Evolutionary conservation across 2,888 invertebrate genomes (phyloP), one percentile per base, ranked within the genome.

Genomic region (Sesia apiformis): DNA sequence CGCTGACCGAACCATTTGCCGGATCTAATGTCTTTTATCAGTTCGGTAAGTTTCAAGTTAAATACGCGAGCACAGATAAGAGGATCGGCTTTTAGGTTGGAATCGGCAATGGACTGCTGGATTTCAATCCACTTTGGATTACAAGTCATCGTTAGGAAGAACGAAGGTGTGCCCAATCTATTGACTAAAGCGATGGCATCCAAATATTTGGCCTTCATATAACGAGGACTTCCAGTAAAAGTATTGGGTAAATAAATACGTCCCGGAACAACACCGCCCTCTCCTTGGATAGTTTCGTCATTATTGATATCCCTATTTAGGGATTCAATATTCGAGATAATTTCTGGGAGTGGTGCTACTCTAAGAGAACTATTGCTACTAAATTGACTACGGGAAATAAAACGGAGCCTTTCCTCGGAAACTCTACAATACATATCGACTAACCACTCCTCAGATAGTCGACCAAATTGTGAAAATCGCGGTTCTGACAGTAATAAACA

Each of bases 371-470:
- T 43, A 43, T 6, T n/a, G 7, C 7, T 3, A 6, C 43, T 43
- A 43, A n/a, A n/a, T 8, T 54, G 50, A 4, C 39, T 46, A 7
- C 6, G 3, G 6, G 23, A 40, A 39, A 53, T 4, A 42, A 42
- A 56, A 39, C 56, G 52, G 23, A 56, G 42, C 5, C 58, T 43
- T 40, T 56, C 58, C 49, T 56, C 58, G 5, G 40, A 41, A 23
- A 56, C 52, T 8, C 58, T 52, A 52, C 55, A 53, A 52, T 49
- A 53, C 58, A 58, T 58, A 43, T 58, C 58, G n/a, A 58, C 54
- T 38, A 58, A 39, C 56, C 58, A 56, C 49, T 56, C 55, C 40
- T 58, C 57, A 7, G 56, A 55, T 7, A 58, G 49, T 49, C 54
- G 51, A 40, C 53, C 49, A 8, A 54, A 40, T 52, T 54, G 38